These are phyloP conservation scores for Chirona hameri DNA, from an alignment of 2,888 invertebrate genomes.

Conservation along the genomic window DNA sequence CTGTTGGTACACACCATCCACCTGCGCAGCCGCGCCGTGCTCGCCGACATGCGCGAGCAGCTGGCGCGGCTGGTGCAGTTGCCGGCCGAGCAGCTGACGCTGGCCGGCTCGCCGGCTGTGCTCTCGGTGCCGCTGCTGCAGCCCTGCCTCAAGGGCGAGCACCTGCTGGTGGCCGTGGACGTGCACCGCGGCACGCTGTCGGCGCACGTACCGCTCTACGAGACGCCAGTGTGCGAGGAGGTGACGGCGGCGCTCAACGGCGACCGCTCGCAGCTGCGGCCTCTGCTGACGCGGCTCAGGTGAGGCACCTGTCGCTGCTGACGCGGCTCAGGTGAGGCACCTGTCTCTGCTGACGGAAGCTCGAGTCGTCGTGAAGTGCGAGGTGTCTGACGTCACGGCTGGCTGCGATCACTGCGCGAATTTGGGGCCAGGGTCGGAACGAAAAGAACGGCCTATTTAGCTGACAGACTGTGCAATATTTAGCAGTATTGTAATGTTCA, in stretches of 20 bases:
- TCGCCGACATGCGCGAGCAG: slow-evolving; percentile 75
- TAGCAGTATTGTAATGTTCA: too few species aligned
- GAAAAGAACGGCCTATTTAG: too few species aligned
- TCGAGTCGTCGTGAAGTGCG: too few species aligned
- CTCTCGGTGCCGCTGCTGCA: slow-evolving; percentile 82
- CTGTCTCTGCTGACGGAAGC: not conserved
- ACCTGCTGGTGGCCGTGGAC: slow-evolving; percentile 86
- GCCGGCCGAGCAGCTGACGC: slow-evolving; percentile 54
- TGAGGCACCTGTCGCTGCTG: slow-evolving; percentile 28
- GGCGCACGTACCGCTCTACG: slow-evolving; percentile 87
- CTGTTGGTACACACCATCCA: slow-evolving; percentile 92
- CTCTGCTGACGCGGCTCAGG: slow-evolving; percentile 65
- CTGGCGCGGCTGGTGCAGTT: slow-evolving; percentile 63
- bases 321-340: not conserved
- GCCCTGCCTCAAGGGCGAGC: slow-evolving; percentile 87
- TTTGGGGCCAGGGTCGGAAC: too few species aligned
- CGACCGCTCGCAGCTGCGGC: slow-evolving; percentile 63
- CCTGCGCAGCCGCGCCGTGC: slow-evolving; percentile 77
- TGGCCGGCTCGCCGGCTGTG: slow-evolving; percentile 89
- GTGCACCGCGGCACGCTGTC: slow-evolving; percentile 89
- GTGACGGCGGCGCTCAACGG: slow-evolving; percentile 74
- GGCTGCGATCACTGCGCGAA: too few species aligned
- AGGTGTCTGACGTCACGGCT: too few species aligned
- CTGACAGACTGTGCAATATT: too few species aligned
- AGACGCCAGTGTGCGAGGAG: slow-evolving; percentile 70